Base-by-base conservation (phyloP, 2,113 vertebrate genomes). In the Ceyx cyanopectus region DNA sequence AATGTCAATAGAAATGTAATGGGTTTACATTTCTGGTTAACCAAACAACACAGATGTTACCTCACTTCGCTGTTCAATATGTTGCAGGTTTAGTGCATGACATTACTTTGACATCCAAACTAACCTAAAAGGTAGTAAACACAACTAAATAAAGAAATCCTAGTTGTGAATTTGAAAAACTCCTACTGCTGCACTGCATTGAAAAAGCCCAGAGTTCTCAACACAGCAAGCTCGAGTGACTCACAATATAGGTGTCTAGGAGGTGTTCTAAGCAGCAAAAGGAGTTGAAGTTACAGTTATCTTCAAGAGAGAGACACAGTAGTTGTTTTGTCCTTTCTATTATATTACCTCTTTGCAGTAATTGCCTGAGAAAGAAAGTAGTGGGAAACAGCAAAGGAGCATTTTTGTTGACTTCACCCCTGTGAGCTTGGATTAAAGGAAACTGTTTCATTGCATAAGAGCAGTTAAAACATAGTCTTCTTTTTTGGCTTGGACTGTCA, bases 81-180 rank as follows among this genome's bases (percentile, higher is more conserved):
- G 68, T 23, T 60, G 73, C n/a, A 93, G 48, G 78, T 93, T 94
- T 72, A 74, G 34, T 32, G 53, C 50, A 84, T 75, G 77, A 93
- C 94, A 94, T 85, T 91, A 61, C 57, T 87, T 61, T 87, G 80
- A 88, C 89, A 58, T 90, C 34, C 65, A 88, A 95, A 91, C 34
- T 79, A 93, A 97, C 78, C 61, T 50, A 89, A 95, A 95, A 90
- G 65, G 81, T 60, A 92, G 51, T 82, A 93, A 95, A 93, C 27
- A 92, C 40, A 73, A 69, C 62, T 90, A 87, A 89, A 88, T 73
- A 81, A 93, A 76, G 30, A 56, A 89, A 85, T 80, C 26, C 26
- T 78, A 10, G 57, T 29, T 81, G 77, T 41, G 57, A 48, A 74
- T 92, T 91, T 84, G 83, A 88, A 82, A 86, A 51, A 40, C 56